Conservation (phyloP, 2,797 vertebrate species). For the Sebastes aleutianus region DNA sequence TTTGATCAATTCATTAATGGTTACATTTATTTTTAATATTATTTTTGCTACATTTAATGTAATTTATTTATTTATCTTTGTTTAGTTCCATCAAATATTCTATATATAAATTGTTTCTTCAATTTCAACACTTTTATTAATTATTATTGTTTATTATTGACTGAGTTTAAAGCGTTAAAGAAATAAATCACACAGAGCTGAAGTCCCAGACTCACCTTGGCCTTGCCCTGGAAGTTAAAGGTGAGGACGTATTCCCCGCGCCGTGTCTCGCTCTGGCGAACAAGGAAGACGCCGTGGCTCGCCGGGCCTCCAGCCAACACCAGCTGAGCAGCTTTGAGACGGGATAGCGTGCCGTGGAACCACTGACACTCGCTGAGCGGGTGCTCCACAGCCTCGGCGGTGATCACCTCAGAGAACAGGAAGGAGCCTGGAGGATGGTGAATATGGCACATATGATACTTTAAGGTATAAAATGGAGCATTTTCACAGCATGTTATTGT, state of each 20-base stretch:
- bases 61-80: too few species aligned
- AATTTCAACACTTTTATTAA: too few species aligned
- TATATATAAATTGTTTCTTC: too few species aligned
- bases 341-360: slow-evolving; percentile 93
- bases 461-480: too few species aligned
- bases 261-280: slow-evolving; percentile 84
- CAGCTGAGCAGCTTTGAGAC: slow-evolving; percentile 92
- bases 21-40: too few species aligned
- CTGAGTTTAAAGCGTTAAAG: too few species aligned
- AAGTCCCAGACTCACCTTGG: slow-evolving; percentile 76
- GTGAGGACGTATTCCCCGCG: slow-evolving; percentile 86
- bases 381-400: slow-evolving; percentile 83
- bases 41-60: too few species aligned
- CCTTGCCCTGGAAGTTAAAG: slow-evolving; percentile 90
- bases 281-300: slow-evolving; percentile 82
- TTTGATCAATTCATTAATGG: too few species aligned
- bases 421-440: slow-evolving; percentile 82
- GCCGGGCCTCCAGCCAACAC: slow-evolving; percentile 88
- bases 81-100: too few species aligned
- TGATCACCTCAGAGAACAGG: slow-evolving; percentile 85
- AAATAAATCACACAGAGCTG: too few species aligned
- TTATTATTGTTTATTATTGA: too few species aligned
- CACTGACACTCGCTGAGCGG: slow-evolving; percentile 92
- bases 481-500: too few species aligned
- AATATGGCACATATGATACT: neutral